These are phyloP conservation scores for Clamator glandarius DNA, from an alignment of 2,797 vertebrate species.

Conservation along the genomic window DNA sequence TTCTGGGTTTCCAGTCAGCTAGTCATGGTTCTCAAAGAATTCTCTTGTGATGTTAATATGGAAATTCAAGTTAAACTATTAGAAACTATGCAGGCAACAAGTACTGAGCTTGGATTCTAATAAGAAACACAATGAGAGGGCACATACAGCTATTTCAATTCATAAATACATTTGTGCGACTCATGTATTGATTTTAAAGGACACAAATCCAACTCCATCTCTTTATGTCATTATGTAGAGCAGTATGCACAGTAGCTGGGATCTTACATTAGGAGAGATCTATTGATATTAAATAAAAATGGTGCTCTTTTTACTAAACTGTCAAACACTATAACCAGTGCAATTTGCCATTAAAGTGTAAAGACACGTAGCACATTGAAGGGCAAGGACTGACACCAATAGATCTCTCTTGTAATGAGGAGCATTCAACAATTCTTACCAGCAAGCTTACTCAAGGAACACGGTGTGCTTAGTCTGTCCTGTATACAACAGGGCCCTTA, in stretches of 20 bases:
- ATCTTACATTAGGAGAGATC: neutral
- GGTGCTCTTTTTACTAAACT: neutral
- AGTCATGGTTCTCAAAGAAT: neutral
- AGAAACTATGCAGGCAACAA: neutral
- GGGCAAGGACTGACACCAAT: neutral
- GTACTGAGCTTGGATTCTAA: neutral
- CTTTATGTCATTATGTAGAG: neutral
- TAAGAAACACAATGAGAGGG: neutral
- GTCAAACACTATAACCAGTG: fast-evolving
- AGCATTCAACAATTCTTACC: neutral
- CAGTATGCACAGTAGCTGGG: neutral
- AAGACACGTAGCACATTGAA: neutral
- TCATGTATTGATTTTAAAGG: neutral
- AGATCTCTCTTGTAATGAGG: neutral
- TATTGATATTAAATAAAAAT: neutral
- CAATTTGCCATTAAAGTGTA: neutral
- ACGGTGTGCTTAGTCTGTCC: neutral
- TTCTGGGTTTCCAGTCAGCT: neutral
- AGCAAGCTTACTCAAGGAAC: neutral
- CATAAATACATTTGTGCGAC: neutral
- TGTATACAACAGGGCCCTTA: neutral
- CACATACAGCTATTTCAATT: neutral
- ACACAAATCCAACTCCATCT: neutral
- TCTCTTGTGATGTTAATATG: neutral
- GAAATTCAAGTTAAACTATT: neutral